Percentiles rank a stretch among this genome's conserved stretches.
Evolutionary conservation across 2,888 invertebrate species (phyloP).

Genomic region (Ophion costatus): DNA sequence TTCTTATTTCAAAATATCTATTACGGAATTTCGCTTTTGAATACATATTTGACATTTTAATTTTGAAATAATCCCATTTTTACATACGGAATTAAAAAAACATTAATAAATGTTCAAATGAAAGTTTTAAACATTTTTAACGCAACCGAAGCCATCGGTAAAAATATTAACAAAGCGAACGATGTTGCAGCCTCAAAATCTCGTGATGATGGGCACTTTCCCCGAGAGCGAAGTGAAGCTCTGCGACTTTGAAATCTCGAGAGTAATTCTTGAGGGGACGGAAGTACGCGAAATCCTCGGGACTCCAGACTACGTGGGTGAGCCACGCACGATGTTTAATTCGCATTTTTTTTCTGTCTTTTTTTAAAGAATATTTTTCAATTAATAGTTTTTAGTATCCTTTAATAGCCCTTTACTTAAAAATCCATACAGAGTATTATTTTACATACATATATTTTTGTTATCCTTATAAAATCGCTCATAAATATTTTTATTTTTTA

Average conservation of each 20-base stretch:
- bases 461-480: no score
- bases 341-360: not conserved
- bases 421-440: no score
- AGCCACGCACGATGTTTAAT: slow-evolving; percentile 73
- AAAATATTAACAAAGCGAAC: not conserved
- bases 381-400: no score
- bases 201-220: slow-evolving; percentile 86
- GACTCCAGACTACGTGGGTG: slow-evolving; percentile 89
- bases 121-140: not conserved
- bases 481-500: not conserved
- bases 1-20: not conserved
- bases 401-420: no score
- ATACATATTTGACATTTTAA: not conserved
- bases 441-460: no score
- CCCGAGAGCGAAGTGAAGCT: slow-evolving; percentile 86
- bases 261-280: slow-evolving; percentile 86
- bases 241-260: slow-evolving; percentile 87
- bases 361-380: not conserved
- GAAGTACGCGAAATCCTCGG: slow-evolving; percentile 88
- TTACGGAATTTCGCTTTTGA: not conserved
- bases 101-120: not conserved
- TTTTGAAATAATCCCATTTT: not conserved
- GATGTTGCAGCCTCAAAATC: slow-evolving; percentile 87
- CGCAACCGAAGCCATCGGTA: not conserved
- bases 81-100: not conserved